phyloP scores from a whole-genome alignment of 2,797 vertebrate species.

The Thaleichthys pacificus region DNA sequence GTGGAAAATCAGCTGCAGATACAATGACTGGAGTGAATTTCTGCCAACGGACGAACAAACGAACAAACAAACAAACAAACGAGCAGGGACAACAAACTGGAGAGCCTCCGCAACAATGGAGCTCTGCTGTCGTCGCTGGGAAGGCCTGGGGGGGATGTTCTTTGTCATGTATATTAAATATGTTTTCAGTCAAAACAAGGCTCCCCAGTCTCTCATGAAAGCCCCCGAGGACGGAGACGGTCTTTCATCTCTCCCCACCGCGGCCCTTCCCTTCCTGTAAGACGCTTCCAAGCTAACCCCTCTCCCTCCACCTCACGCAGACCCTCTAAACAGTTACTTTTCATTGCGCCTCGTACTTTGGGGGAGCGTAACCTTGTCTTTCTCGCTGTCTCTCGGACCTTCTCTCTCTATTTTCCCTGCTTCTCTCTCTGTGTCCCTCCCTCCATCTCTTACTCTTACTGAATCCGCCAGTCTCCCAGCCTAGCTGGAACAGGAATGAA shows the following conservation, averaged over 20 bases:
- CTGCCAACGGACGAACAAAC: constrained; percentile 10
- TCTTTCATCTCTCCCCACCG: constrained; percentile 67
- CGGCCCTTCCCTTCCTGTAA: constrained; percentile 70
- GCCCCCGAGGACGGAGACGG: constrained; percentile 62
- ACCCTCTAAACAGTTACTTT: constrained; percentile 23
- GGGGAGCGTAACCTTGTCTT: constrained; percentile 33
- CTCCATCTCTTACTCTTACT: not conserved
- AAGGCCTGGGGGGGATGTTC: constrained; percentile 53
- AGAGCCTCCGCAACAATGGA: constrained; percentile 24
- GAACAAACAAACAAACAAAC: not conserved
- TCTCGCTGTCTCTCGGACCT: not conserved
- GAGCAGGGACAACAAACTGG: not conserved
- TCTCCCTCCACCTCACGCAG: constrained; percentile 22
- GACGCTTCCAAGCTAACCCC: constrained; percentile 37
- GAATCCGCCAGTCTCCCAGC: not conserved
- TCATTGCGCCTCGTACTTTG: constrained; percentile 31
- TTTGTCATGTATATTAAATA: constrained; percentile 76
- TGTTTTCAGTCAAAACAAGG: constrained; percentile 75
- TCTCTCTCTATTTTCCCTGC: too few species aligned
- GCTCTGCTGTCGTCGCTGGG: constrained; percentile 34
- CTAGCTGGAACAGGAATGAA: constrained; percentile 6
- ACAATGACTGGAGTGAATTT: constrained; percentile 9
- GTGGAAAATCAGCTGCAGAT: not conserved
- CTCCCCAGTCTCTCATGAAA: constrained; percentile 69
- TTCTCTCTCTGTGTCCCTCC: not conserved